phyloP scores from a whole-genome alignment of 2,888 invertebrate genomes.

The Pinctada fucata region DNA sequence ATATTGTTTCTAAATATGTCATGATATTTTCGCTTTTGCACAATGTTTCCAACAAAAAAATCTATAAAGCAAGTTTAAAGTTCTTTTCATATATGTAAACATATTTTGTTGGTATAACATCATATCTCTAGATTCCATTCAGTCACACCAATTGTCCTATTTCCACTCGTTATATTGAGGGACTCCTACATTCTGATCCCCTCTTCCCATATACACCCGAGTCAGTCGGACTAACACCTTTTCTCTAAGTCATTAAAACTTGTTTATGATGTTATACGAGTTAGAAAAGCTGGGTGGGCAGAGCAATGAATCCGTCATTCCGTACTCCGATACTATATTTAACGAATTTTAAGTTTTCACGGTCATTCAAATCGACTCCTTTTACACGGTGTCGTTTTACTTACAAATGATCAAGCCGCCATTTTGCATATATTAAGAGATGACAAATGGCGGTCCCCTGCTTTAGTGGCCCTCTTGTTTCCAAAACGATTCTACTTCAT shows the following conservation, averaged over 20 bases:
- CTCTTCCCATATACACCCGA: background rate
- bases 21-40: too few species aligned
- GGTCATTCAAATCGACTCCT: conserved; percentile 29
- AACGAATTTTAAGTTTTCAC: conserved; percentile 28
- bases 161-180: background rate
- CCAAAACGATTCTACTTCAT: background rate
- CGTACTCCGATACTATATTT: conserved; percentile 32
- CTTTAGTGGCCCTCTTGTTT: background rate
- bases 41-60: too few species aligned
- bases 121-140: too few species aligned
- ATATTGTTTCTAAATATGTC: too few species aligned
- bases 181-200: background rate
- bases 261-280: conserved; percentile 32
- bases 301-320: conserved; percentile 34
- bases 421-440: conserved; percentile 13
- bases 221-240: conserved; percentile 3
- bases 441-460: conserved; percentile 17
- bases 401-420: conserved; percentile 5
- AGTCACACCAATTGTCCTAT: background rate
- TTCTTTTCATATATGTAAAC: too few species aligned
- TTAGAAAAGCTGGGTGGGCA: conserved; percentile 31
- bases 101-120: too few species aligned
- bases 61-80: too few species aligned
- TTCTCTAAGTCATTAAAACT: conserved; percentile 29
- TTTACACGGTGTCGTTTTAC: conserved; percentile 32